A percentile compares a stretch with the other conserved stretches of the same genome.
Evolutionary conservation across 2,113 vertebrate genomes (phyloP).

Genomic region (Dicrurus megarhynchus): DNA sequence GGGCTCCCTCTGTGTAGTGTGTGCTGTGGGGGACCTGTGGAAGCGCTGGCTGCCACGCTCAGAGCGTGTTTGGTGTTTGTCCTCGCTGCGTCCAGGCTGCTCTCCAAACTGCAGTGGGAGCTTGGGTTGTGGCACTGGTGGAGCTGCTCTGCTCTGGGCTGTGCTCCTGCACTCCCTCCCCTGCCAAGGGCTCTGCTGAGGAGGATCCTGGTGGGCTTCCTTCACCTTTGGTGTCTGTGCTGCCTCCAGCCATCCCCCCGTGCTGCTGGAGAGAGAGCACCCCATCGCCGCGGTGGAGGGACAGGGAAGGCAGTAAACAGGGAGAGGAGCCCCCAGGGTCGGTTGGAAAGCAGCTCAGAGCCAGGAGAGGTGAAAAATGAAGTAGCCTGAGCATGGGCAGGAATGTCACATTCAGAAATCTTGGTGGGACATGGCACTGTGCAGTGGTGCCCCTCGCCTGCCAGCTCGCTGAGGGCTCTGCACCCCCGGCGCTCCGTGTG

Average conservation of each 20-base stretch:
- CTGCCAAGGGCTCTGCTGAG: neutral
- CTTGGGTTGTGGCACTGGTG: neutral
- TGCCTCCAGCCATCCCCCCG: neutral
- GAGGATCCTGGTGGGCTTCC: neutral
- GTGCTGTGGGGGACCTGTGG: neutral
- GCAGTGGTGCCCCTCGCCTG: accelerated
- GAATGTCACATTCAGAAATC: accelerated
- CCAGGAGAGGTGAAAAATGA: neutral
- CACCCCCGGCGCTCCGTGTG: accelerated
- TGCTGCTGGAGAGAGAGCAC: accelerated
- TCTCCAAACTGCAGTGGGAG: neutral
- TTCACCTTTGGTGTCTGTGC: accelerated
- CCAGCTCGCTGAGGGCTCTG: accelerated
- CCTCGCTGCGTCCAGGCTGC: accelerated
- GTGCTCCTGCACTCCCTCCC: neutral
- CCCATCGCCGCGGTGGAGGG: neutral
- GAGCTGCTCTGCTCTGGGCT: neutral
- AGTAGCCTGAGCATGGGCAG: neutral
- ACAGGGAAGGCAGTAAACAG: neutral
- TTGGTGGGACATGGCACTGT: accelerated
- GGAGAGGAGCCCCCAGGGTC: neutral
- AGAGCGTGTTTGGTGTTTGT: accelerated
- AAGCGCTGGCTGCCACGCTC: accelerated
- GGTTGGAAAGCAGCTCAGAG: neutral
- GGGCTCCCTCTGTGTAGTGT: neutral